These are phyloP conservation scores for Phasia obesa DNA, from an alignment of 2,888 invertebrate genomes.

Conservation along the genomic window DNA sequence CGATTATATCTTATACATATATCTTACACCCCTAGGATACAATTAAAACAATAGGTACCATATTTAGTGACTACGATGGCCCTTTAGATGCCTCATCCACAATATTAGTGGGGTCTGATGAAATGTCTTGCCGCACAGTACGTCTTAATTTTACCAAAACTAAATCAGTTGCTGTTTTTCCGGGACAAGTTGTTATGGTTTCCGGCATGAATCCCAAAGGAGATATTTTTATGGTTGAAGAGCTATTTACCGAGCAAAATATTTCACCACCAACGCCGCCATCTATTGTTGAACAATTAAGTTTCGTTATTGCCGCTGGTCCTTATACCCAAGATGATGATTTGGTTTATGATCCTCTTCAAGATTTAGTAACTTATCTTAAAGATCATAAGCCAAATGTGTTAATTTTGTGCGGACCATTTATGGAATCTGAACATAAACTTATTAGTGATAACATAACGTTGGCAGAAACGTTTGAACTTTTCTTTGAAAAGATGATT, in stretches of 20 bases:
- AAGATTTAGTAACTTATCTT: slow-evolving; percentile 88
- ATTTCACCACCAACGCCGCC: slow-evolving; percentile 82
- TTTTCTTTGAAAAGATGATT: slow-evolving; percentile 89
- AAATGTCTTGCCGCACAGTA: slow-evolving; percentile 84
- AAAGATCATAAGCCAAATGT: slow-evolving; percentile 89
- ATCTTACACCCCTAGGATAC: slow-evolving; percentile 70
- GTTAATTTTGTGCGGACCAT: slow-evolving; percentile 92
- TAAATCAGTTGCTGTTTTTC: slow-evolving; percentile 81
- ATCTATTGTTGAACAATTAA: slow-evolving; percentile 84
- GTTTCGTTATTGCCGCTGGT: slow-evolving; percentile 90
- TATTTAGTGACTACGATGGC: slow-evolving; percentile 89
- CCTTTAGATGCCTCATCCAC: slow-evolving; percentile 88
- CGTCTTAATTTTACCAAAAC: slow-evolving; percentile 83
- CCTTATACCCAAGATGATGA: slow-evolving; percentile 92
- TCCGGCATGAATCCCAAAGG: slow-evolving; percentile 89
- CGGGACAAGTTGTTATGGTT: slow-evolving; percentile 85
- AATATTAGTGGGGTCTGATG: slow-evolving; percentile 86
- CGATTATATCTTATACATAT: not conserved
- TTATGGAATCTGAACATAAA: slow-evolving; percentile 88
- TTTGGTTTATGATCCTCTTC: slow-evolving; percentile 90
- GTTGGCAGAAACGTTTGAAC: slow-evolving; percentile 87
- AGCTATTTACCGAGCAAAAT: slow-evolving; percentile 85
- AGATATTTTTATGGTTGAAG: slow-evolving; percentile 86
- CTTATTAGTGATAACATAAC: slow-evolving; percentile 84
- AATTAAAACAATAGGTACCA: slow-evolving; percentile 86